Percentiles rank a stretch among this genome's conserved stretches.
phyloP scores from a whole-genome alignment of 2,113 vertebrate species.

The Peromyscus maniculatus region DNA sequence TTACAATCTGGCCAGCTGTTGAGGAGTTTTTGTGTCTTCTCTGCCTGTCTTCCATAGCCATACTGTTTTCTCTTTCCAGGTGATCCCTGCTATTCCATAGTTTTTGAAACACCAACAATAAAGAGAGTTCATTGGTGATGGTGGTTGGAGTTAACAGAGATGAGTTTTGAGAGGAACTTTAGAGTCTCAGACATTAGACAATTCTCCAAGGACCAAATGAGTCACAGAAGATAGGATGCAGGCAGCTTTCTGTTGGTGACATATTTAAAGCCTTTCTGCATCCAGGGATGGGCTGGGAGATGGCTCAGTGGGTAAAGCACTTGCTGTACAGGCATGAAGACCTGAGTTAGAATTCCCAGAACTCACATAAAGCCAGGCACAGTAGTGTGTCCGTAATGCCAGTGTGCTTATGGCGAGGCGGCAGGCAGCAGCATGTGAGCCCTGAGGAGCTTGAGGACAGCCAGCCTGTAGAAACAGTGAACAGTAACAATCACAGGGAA shows the following conservation, averaged over 20 bases:
- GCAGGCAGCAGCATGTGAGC: background rate
- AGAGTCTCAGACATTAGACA: background rate
- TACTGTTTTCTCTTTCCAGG: conserved; percentile 16
- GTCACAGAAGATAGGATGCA: background rate
- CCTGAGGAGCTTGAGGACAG: background rate
- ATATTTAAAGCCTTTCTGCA: background rate
- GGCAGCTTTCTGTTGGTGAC: background rate
- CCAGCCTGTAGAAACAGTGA: background rate
- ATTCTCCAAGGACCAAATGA: background rate
- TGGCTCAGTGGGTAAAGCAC: background rate
- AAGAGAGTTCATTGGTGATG: background rate
- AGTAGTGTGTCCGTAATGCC: background rate
- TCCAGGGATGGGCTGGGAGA: background rate
- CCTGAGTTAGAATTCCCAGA: background rate
- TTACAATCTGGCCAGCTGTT: background rate
- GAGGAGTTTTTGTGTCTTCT: background rate
- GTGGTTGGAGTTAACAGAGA: background rate
- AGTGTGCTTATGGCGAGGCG: background rate
- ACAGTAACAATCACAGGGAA: background rate
- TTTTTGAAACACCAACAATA: background rate
- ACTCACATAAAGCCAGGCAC: background rate
- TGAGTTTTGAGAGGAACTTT: background rate
- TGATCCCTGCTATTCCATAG: background rate
- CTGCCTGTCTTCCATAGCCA: background rate
- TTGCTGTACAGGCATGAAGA: background rate